Evolutionary conservation across 2,113 vertebrate species (phyloP).

Genomic region (Thalassarche chlororhynchos): DNA sequence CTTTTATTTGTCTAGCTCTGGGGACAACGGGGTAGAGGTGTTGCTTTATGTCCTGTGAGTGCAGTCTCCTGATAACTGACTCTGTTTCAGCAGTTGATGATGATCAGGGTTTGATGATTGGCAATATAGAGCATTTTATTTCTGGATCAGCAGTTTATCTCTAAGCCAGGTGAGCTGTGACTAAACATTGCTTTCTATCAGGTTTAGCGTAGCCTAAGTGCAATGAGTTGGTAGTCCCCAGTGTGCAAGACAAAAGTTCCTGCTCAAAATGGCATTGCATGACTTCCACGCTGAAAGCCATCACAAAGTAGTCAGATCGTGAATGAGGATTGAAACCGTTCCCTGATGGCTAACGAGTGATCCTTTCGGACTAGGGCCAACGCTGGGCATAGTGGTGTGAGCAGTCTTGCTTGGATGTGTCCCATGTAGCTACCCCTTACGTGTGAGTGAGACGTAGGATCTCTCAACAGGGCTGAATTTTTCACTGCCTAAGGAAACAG

Average conservation of each 20-base stretch:
- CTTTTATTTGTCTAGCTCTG: neutral
- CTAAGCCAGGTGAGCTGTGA: neutral
- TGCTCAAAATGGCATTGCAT: neutral
- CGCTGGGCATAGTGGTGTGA: neutral
- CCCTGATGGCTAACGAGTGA: neutral
- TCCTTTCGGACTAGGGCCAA: neutral
- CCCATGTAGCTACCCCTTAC: fast-evolving
- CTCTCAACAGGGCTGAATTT: neutral
- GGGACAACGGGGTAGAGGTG: neutral
- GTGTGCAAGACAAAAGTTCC: neutral
- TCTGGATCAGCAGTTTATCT: neutral
- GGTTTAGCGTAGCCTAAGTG: fast-evolving
- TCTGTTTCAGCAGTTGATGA: neutral
- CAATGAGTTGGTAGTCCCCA: neutral
- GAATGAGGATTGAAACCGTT: neutral
- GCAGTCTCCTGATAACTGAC: neutral
- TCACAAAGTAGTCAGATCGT: neutral
- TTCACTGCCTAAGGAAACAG: neutral
- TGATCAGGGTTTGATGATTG: neutral
- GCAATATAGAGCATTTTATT: neutral
- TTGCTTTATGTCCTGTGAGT: neutral
- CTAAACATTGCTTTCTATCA: neutral
- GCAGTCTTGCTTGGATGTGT: fast-evolving
- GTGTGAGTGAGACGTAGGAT: neutral
- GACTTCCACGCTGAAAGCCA: neutral